Base-by-base conservation (phyloP, 1,140 invertebrate genomes). In the Bombus consobrinus region DNA sequence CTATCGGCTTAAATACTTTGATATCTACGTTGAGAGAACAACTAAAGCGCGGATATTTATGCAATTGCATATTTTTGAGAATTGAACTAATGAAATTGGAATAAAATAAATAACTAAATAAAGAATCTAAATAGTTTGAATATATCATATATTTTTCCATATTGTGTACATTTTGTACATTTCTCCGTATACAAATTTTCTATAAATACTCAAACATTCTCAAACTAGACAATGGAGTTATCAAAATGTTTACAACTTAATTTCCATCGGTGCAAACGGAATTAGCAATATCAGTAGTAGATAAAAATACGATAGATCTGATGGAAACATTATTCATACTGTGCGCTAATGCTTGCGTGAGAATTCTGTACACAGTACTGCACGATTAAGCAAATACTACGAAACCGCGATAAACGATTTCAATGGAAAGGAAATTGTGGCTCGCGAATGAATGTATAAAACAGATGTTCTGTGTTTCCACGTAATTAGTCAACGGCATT, bases 261-360 rank as follows among this genome's bases (percentile, higher is more conserved):
- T 77, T 64, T 32, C 15, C 18, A 15, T n/a, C 75, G 2, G 37
- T 39, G 12, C 18, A 77, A 64, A 64, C 59, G 18, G 15, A 77
- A 64, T 64, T 39, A 64, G 12, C 25, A n/a, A 64, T 64, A 37
- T 77, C 18, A 53, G 32, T 34, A 15, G 3, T 18, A 73, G 41
- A 47, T 73, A 47, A 73, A 77, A 62, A 13, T 25, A 1, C n/a
- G 75, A 77, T 43, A 77, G 4, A 39, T n/a, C 13, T 32, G 62
- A 77, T 77, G 57, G 28, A 53, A 76, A 59, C 34, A 76, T 76
- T 59, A 76, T 39, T 62, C 75, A 25, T 41, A 10, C 22, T 41
- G 37, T n/a, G 25, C 25, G 15, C 8, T 28, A 41, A 41, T 25
- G 57, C 15, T 77, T 18, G 75, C 57, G 75, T 77, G 64, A 41